Base-by-base conservation (phyloP, 1,140 invertebrate genomes). In the Pectinophora gossypiella region DNA sequence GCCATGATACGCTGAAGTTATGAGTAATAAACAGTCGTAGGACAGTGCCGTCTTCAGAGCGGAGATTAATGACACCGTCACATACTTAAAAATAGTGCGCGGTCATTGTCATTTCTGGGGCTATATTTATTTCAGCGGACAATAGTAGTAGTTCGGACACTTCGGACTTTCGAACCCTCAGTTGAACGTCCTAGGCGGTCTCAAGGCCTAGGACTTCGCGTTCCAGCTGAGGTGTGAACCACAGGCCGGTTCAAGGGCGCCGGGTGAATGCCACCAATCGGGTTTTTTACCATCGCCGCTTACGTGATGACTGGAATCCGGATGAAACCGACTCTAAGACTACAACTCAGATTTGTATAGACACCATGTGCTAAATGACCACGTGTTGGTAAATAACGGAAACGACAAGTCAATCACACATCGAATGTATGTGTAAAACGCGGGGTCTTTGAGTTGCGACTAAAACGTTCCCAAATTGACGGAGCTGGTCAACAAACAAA, bases 221-320 rank as follows among this genome's bases (percentile, higher is more conserved):
- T 59, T 15, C 65, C 82, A 80, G 78, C 76, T 76, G 76, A 76
- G 68, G 67, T 58, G 48, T 77, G 72, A 70, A 77, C 79, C 66
- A 74, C 58, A 59, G 59, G n/a, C 56, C 67, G 70, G 81, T 85
- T 85, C 78, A 85, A 85, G 81, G 81, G 68, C 76, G 51, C 57
- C 69, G 64, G 79, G 82, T 83, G 82, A 85, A 83, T 80, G 79
- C 72, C 82, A 83, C 77, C 51, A 64, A 68, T 64, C 75, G 63
- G n/a, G 72, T 76, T 82, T 80, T 85, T 80, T 81, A 68, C 67
- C 63, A 74, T 68, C 59, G 64, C 69, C 56, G 72, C 73, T 72
- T 64, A 77, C 67, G 68, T 68, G 72, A 67, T 71, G 64, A 68
- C 64, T 68, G 64, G 61, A 70, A 75, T 64, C 76, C 76, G 76